These are phyloP conservation scores for Operophtera brumata DNA, from an alignment of 2,888 invertebrate species.

Conservation along the genomic window DNA sequence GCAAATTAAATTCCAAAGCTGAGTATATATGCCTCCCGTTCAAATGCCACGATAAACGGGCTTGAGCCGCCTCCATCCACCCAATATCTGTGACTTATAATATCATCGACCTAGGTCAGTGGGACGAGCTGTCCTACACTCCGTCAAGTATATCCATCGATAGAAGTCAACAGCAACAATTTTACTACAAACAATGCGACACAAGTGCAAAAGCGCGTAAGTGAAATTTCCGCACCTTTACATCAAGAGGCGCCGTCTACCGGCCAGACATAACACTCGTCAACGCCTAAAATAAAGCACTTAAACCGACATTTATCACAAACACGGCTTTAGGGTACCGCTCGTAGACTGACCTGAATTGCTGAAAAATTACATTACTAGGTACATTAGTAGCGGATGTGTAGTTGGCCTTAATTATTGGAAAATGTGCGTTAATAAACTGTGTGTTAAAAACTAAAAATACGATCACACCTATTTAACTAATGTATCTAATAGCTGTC, in stretches of 20 bases:
- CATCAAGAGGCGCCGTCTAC: constrained; percentile 52
- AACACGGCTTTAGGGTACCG: constrained; percentile 29
- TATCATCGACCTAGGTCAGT: too few species aligned
- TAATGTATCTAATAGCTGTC: too few species aligned
- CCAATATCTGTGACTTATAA: too few species aligned
- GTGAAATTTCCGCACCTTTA: constrained; percentile 53
- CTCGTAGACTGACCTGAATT: constrained; percentile 29
- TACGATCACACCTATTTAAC: too few species aligned
- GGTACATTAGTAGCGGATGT: constrained; percentile 8
- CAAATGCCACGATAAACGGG: too few species aligned
- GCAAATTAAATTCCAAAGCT: too few species aligned
- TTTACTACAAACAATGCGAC: neutral
- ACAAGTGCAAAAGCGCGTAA: constrained; percentile 20
- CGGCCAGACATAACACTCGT: constrained; percentile 61
- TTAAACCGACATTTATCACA: constrained; percentile 63
- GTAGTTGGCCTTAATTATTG: constrained; percentile 30
- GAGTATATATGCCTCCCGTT: too few species aligned
- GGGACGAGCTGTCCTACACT: too few species aligned
- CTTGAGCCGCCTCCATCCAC: too few species aligned
- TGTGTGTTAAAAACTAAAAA: neutral
- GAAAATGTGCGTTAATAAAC: constrained; percentile 1
- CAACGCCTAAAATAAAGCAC: constrained; percentile 67
- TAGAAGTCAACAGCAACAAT: too few species aligned
- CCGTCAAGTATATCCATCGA: too few species aligned
- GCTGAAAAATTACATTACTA: constrained; percentile 16